These are phyloP conservation scores for Saturnia japonica DNA, from an alignment of 2,888 invertebrate species.

Conservation along the genomic window DNA sequence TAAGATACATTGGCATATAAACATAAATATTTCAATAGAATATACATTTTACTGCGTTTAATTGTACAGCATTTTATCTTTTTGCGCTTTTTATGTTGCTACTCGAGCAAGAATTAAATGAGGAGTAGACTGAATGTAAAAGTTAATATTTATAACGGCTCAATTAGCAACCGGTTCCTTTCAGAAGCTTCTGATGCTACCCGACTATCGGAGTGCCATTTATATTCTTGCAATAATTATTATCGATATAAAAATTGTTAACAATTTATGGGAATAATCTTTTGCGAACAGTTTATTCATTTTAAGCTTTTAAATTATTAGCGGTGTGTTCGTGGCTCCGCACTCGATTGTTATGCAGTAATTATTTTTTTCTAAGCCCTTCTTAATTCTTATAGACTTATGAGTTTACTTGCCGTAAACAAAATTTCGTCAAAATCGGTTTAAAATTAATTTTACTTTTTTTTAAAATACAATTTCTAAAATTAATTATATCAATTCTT, in stretches of 20 bases:
- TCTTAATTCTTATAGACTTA: too few relatives aligned
- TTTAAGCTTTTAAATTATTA: background rate
- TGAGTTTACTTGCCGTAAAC: too few relatives aligned
- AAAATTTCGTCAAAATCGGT: too few relatives aligned
- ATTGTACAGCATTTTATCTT: conserved; percentile 14
- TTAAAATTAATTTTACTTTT: too few relatives aligned
- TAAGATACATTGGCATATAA: conserved; percentile 15
- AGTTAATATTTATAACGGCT: conserved; percentile 53
- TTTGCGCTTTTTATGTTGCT: conserved; percentile 18
- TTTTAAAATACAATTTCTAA: too few relatives aligned
- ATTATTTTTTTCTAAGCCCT: too few relatives aligned
- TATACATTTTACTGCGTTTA: conserved; percentile 12
- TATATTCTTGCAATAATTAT: conserved; percentile 40
- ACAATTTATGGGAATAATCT: conserved; percentile 42
- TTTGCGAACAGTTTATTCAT: conserved; percentile 2
- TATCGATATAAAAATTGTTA: conserved; percentile 51
- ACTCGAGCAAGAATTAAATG: conserved; percentile 31
- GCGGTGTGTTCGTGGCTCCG: too few relatives aligned
- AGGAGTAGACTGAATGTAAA: conserved; percentile 42
- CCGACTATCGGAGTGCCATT: conserved; percentile 39
- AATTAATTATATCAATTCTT: too few relatives aligned
- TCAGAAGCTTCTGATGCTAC: conserved; percentile 38
- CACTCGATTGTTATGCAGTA: too few relatives aligned
- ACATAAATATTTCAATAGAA: conserved; percentile 16
- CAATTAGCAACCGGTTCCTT: conserved; percentile 55